These are phyloP conservation scores for Empidonax traillii DNA, from an alignment of 2,113 vertebrate species.

Conservation along the genomic window DNA sequence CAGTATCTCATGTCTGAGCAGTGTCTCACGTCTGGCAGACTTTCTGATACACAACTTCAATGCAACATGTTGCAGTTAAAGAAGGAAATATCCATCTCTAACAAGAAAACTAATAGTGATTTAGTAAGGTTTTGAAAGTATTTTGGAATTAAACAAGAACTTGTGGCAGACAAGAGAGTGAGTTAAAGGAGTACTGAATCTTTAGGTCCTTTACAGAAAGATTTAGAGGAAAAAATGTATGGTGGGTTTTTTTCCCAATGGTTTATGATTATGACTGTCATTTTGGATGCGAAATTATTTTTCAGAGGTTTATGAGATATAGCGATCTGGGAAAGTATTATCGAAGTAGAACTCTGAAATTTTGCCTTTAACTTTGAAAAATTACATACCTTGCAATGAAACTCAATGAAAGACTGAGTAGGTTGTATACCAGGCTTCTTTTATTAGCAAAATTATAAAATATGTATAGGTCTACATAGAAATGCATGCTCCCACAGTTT, in stretches of 20 bases:
- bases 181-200: not conserved
- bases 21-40: not conserved
- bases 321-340: not conserved
- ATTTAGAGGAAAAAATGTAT: not conserved
- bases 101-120: not conserved
- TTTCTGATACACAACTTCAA: not conserved
- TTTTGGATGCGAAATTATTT: not conserved
- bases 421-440: not conserved
- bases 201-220: not conserved
- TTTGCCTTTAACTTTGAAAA: not conserved
- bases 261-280: not conserved
- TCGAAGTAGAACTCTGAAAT: not conserved
- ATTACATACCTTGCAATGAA: not conserved
- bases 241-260: rapidly evolving
- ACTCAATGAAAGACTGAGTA: not conserved
- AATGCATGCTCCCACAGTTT: not conserved
- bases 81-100: not conserved
- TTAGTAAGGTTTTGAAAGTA: not conserved
- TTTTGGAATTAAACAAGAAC: not conserved
- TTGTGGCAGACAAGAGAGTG: not conserved
- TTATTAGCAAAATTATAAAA: not conserved
- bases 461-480: not conserved
- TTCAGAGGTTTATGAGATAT: not conserved
- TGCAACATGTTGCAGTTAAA: not conserved
- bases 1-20: not conserved